Evolutionary conservation across 2,888 invertebrate species (phyloP).

Genomic region (Nudaria mundana): DNA sequence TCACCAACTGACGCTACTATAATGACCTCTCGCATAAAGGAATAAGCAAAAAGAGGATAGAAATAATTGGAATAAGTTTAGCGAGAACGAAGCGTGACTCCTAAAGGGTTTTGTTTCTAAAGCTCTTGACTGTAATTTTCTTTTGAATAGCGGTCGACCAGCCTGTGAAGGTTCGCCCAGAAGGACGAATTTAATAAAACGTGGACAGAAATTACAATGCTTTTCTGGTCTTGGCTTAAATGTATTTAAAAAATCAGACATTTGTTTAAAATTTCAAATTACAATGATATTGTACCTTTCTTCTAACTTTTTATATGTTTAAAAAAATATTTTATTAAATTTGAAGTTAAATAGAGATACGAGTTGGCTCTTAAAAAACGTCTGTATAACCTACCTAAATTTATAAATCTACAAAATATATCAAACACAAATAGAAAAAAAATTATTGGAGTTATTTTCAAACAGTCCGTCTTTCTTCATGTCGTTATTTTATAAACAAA

Average conservation of each 20-base stretch:
- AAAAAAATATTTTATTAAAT: too few relatives aligned
- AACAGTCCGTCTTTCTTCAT: too few relatives aligned
- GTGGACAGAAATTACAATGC: slow-evolving; percentile 71
- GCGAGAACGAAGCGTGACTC: slow-evolving; percentile 72
- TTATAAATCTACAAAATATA: too few relatives aligned
- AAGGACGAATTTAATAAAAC: slow-evolving; percentile 75
- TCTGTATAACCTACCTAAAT: too few relatives aligned
- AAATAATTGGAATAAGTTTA: slow-evolving; percentile 74
- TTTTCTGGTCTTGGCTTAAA: slow-evolving; percentile 51
- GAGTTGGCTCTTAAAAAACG: too few relatives aligned
- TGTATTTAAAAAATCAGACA: slow-evolving; percentile 49
- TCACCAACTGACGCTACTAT: slow-evolving; percentile 74
- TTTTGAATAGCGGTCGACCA: slow-evolving; percentile 69
- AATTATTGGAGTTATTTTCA: too few relatives aligned
- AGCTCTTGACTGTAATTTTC: slow-evolving; percentile 72
- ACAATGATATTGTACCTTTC: too few relatives aligned
- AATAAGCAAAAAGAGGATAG: slow-evolving; percentile 61
- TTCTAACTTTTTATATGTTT: slow-evolving; percentile 19
- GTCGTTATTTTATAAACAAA: too few relatives aligned
- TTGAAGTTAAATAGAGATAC: too few relatives aligned
- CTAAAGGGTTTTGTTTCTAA: slow-evolving; percentile 72
- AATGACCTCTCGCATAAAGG: slow-evolving; percentile 65
- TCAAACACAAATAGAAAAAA: too few relatives aligned
- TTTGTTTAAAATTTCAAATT: too few relatives aligned
- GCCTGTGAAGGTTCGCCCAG: slow-evolving; percentile 58